Percentiles rank a stretch among this genome's conserved stretches.
These are phyloP conservation scores for Dinoponera quadriceps DNA, from an alignment of 1,140 invertebrate genomes.

Conservation along the genomic window DNA sequence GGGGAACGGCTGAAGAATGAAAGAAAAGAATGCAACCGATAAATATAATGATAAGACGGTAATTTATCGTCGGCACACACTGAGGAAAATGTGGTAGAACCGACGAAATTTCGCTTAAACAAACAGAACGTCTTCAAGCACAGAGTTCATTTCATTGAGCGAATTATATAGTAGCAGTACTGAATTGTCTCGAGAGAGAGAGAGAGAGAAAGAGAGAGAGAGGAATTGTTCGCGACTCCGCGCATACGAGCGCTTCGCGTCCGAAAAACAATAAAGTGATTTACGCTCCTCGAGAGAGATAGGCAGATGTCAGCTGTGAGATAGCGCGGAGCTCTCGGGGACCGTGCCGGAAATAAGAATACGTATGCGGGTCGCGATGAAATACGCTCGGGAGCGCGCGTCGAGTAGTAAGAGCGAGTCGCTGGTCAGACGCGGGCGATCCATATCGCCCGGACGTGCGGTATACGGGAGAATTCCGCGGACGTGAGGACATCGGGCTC, in stretches of 20 bases:
- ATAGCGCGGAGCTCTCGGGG: not conserved
- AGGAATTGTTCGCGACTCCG: not conserved
- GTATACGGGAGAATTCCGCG: conserved; percentile 39
- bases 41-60: too few species aligned
- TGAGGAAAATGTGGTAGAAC: too few species aligned
- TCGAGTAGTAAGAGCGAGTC: conserved; percentile 33
- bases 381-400: conserved; percentile 28
- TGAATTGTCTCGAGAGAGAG: too few species aligned
- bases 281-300: conserved; percentile 30
- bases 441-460: conserved; percentile 34
- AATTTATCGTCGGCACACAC: too few species aligned
- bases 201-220: too few species aligned
- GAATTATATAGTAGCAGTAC: too few species aligned
- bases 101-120: too few species aligned
- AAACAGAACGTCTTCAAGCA: too few species aligned
- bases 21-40: too few species aligned
- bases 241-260: not conserved
- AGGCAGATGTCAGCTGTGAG: not conserved
- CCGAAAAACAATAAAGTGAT: conserved; percentile 46
- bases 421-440: conserved; percentile 44
- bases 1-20: not conserved
- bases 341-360: conserved; percentile 29
- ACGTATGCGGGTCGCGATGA: conserved; percentile 35
- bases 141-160: too few species aligned
- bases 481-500: conserved; percentile 47